Conservation (phyloP, 2,888 invertebrate species). For the Monoplex corrugatus region DNA sequence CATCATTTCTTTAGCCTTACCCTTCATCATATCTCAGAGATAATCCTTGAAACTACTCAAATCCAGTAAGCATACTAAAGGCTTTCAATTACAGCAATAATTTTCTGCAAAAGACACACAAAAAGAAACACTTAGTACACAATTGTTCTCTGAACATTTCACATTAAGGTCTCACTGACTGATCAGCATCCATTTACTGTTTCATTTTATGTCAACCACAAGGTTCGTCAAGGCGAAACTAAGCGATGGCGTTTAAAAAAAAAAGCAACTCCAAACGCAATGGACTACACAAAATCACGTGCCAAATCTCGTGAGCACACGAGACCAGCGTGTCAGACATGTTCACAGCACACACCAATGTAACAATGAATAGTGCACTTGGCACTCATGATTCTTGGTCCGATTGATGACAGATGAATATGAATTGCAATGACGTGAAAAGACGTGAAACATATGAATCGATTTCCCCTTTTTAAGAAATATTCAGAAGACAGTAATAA, state of each 20-base stretch:
- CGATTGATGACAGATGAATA: conserved; percentile 16
- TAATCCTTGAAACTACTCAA: no score
- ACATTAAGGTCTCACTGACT: background rate
- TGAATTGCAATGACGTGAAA: conserved; percentile 23
- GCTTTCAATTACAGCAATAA: no score
- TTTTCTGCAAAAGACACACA: background rate
- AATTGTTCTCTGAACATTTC: background rate
- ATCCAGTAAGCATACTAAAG: no score
- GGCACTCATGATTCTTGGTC: conserved; percentile 32
- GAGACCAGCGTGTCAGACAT: conserved; percentile 45
- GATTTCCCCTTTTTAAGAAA: no score
- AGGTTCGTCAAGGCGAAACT: background rate
- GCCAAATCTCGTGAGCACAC: conserved; percentile 35
- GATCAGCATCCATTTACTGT: no score
- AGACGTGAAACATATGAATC: no score
- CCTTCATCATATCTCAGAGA: no score
- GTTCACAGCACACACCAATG: conserved; percentile 39
- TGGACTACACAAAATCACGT: conserved; percentile 37
- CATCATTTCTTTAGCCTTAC: no score
- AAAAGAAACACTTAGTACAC: background rate
- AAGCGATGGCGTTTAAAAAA: background rate
- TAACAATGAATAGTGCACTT: background rate
- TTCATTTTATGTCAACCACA: background rate
- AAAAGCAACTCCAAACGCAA: conserved; percentile 30
- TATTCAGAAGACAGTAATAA: no score